Evolutionary conservation across 1,140 invertebrate genomes (phyloP).

Genomic region (Trachymyrmex cornetzi): DNA sequence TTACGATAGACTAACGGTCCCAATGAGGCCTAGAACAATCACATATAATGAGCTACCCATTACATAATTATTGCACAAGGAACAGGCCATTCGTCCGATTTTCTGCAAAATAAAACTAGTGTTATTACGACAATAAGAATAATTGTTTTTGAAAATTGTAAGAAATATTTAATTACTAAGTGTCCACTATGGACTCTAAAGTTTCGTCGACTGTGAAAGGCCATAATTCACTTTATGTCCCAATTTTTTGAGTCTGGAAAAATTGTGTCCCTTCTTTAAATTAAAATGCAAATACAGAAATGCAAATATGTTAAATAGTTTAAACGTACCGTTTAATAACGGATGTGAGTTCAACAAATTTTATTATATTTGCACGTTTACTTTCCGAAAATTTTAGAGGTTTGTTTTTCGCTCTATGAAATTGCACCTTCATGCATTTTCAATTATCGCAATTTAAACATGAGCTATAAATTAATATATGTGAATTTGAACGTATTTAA

Average conservation of each 20-base stretch:
- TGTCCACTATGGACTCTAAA: constrained; percentile 43
- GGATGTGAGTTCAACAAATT: background rate
- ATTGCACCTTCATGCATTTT: background rate
- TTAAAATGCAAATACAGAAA: background rate
- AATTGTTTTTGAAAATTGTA: constrained; percentile 41
- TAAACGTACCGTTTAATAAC: background rate
- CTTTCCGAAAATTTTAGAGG: constrained; percentile 1
- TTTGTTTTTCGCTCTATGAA: background rate
- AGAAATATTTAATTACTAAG: constrained; percentile 37
- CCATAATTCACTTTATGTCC: constrained; percentile 65
- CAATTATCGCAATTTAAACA: constrained; percentile 19
- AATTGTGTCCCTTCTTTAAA: background rate
- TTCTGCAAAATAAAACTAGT: constrained; percentile 72
- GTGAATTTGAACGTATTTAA: background rate
- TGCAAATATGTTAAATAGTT: background rate
- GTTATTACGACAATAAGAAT: background rate
- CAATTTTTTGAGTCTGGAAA: background rate
- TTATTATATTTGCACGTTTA: background rate
- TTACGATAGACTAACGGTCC: constrained; percentile 85
- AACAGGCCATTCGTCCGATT: constrained; percentile 79
- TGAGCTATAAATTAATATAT: constrained; percentile 3
- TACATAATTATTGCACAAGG: constrained; percentile 81
- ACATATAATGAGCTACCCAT: constrained; percentile 83
- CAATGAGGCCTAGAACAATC: constrained; percentile 83
- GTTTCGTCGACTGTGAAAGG: constrained; percentile 72